These are phyloP conservation scores for Branchipolynoe longqiensis DNA, from an alignment of 2,888 invertebrate genomes.

Conservation along the genomic window DNA sequence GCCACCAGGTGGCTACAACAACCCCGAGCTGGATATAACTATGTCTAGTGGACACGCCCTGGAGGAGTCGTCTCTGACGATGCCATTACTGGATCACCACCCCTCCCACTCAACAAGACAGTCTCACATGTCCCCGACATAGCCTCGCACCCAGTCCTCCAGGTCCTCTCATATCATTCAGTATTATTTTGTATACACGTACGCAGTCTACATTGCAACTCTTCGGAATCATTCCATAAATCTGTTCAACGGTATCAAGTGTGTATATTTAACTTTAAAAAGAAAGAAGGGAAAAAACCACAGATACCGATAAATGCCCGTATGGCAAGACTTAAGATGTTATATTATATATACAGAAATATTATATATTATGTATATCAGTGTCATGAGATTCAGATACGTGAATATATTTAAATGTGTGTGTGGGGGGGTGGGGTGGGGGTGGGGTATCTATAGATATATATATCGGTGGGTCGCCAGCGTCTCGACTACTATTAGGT, in stretches of 20 bases:
- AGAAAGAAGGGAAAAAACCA: no score
- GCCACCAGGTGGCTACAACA: not conserved
- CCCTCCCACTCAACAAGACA: not conserved
- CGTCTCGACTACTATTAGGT: not conserved
- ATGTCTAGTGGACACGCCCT: constrained; percentile 16
- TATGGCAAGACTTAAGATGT: not conserved
- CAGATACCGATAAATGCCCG: not conserved
- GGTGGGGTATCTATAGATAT: not conserved
- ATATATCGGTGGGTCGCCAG: constrained; percentile 3
- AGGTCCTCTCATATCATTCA: constrained; percentile 42
- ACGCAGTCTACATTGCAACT: constrained; percentile 47
- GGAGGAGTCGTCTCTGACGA: constrained; percentile 18
- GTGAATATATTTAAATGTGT: constrained; percentile 41
- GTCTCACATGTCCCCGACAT: constrained; percentile 36
- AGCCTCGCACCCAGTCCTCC: not conserved
- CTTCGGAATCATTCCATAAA: constrained; percentile 52
- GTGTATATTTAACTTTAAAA: no score
- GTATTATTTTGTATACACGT: constrained; percentile 45
- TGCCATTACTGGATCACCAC: constrained; percentile 36
- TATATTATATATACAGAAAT: no score
- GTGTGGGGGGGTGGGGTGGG: no score
- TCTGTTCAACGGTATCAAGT: constrained; percentile 32
- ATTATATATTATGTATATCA: not conserved
- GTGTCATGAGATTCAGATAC: constrained; percentile 27
- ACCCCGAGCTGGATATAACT: not conserved